Evolutionary conservation across 2,113 vertebrate species (phyloP).

Genomic region (Vimba vimba): DNA sequence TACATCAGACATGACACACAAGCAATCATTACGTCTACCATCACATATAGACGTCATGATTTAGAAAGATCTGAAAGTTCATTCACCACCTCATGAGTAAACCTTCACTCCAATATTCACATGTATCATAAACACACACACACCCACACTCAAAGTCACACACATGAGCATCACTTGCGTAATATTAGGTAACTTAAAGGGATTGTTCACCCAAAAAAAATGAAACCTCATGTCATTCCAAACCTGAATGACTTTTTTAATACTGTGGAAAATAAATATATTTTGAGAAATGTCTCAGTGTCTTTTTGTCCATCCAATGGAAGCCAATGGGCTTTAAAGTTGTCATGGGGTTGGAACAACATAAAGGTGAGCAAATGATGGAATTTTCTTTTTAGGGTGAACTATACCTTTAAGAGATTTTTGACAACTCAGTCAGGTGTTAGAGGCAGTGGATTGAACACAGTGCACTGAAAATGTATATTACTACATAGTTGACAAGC

Average conservation of each 20-base stretch:
- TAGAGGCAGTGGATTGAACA: background rate
- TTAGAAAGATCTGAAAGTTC: background rate
- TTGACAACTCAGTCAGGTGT: background rate
- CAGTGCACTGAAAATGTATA: background rate
- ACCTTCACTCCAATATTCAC: slow-evolving; percentile 7
- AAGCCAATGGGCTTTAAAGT: background rate
- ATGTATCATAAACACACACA: slow-evolving; percentile 49
- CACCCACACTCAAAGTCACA: slow-evolving; percentile 60
- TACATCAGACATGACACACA: background rate
- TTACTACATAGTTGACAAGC: background rate
- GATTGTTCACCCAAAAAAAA: background rate
- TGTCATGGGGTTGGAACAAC: background rate
- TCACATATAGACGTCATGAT: background rate
- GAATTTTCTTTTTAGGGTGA: background rate
- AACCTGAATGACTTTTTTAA: background rate
- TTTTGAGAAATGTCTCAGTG: background rate
- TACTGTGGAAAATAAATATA: background rate
- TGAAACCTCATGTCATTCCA: background rate
- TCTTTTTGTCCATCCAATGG: background rate
- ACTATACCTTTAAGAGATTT: background rate
- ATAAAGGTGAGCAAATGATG: background rate
- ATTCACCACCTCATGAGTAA: background rate
- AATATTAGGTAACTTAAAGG: background rate
- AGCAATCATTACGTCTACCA: slow-evolving; percentile 4
- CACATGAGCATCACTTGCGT: slow-evolving; percentile 35